phyloP scores from a whole-genome alignment of 1,140 invertebrate genomes.

The Ips nitidus region DNA sequence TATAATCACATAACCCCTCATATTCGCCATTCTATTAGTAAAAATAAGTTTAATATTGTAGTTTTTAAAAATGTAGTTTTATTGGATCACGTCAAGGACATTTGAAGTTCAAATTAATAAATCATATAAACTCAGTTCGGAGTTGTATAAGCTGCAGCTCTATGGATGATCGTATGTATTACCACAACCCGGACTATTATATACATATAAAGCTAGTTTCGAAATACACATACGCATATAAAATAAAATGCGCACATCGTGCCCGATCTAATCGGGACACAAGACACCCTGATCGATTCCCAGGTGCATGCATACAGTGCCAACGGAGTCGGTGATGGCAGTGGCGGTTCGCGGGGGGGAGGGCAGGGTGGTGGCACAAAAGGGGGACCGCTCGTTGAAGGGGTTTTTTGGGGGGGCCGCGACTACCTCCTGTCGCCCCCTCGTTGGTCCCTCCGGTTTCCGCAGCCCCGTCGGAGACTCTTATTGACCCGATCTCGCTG shows the following conservation, averaged over 20 bases:
- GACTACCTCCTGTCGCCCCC: slow-evolving; percentile 24
- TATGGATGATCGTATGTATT: too few relatives aligned
- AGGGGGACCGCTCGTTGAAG: slow-evolving; percentile 12
- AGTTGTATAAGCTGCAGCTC: too few relatives aligned
- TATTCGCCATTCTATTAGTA: too few relatives aligned
- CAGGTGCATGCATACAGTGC: slow-evolving; percentile 42
- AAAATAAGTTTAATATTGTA: too few relatives aligned
- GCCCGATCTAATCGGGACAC: slow-evolving; percentile 38
- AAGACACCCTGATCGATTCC: slow-evolving; percentile 44
- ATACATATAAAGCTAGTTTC: background rate
- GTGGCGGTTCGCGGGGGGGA: slow-evolving; percentile 25
- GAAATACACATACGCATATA: slow-evolving; percentile 34
- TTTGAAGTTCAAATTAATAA: background rate
- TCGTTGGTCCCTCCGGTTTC: slow-evolving; percentile 24
- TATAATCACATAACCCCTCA: too few relatives aligned
- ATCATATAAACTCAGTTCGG: background rate
- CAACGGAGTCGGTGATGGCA: slow-evolving; percentile 22
- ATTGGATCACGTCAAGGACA: too few relatives aligned
- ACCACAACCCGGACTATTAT: too few relatives aligned
- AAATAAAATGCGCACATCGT: slow-evolving; percentile 38
- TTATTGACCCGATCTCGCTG: slow-evolving; percentile 41
- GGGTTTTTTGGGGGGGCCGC: slow-evolving; percentile 34
- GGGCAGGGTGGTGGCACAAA: background rate
- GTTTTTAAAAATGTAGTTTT: too few relatives aligned
- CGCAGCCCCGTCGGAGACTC: slow-evolving; percentile 40